Conservation (phyloP, 2,113 vertebrate species). For the Upupa epops region DNA sequence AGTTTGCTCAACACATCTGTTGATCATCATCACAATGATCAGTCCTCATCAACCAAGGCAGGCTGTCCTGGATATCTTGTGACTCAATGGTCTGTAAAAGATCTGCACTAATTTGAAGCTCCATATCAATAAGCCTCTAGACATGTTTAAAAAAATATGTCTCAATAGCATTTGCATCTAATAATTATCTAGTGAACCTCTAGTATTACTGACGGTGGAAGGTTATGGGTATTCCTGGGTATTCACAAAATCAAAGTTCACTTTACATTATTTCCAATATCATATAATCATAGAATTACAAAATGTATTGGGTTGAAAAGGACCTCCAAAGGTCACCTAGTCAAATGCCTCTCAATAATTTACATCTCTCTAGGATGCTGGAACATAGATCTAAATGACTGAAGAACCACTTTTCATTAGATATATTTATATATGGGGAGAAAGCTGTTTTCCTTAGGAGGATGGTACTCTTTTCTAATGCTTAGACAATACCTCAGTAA, state of each 20-base stretch:
- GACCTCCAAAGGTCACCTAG: too few species aligned
- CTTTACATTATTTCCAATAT: neutral
- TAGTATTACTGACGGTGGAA: neutral
- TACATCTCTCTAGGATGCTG: neutral
- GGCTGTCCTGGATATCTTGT: neutral
- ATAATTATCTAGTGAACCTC: neutral
- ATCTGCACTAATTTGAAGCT: neutral
- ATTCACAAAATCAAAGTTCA: neutral
- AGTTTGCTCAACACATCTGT: too few species aligned
- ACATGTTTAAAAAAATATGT: neutral
- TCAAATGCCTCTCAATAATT: neutral
- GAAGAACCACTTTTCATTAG: neutral
- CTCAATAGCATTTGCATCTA: neutral
- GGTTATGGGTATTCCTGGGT: neutral
- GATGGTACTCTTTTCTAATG: neutral
- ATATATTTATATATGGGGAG: neutral
- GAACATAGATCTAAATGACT: neutral
- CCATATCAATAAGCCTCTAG: neutral
- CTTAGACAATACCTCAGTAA: neutral
- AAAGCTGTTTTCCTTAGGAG: neutral
- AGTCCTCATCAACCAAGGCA: too few species aligned
- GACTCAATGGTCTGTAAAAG: neutral
- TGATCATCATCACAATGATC: too few species aligned
- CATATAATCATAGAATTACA: too few species aligned
- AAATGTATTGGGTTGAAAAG: too few species aligned